Percentiles rank a stretch among this genome's conserved stretches.
Evolutionary conservation across 2,113 vertebrate genomes (phyloP).

Genomic region (Rhinoderma darwinii): DNA sequence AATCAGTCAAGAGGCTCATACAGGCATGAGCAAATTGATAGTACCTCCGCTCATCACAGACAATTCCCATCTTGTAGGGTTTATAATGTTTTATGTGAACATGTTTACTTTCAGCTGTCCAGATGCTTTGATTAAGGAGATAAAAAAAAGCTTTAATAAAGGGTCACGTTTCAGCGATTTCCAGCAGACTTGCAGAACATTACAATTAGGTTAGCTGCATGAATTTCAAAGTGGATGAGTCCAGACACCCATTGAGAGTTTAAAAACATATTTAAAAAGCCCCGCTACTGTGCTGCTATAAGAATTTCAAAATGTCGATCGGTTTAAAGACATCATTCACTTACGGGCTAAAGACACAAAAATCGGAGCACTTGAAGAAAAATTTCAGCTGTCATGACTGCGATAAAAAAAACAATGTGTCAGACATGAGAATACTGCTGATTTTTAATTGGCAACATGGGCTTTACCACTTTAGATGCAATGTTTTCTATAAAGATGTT

Average conservation of each 20-base stretch:
- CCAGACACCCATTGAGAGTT: neutral
- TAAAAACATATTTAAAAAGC: conserved; percentile 35
- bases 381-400: neutral
- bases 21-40: conserved; percentile 24
- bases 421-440: neutral
- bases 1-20: conserved; percentile 20
- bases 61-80: conserved; percentile 10
- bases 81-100: conserved; percentile 13
- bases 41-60: neutral
- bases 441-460: neutral
- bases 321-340: neutral
- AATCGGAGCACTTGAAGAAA: neutral
- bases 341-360: neutral
- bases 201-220: conserved; percentile 45
- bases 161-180: conserved; percentile 40
- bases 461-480: neutral
- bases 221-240: conserved; percentile 37
- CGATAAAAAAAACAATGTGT: neutral
- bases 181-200: conserved; percentile 43
- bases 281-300: neutral
- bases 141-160: conserved; percentile 39
- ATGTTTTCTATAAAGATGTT: neutral
- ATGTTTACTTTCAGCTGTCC: conserved; percentile 47
- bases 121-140: conserved; percentile 39
- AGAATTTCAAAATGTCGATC: neutral